These are phyloP conservation scores for Tribolium madens DNA, from an alignment of 1,140 invertebrate genomes.

Conservation along the genomic window DNA sequence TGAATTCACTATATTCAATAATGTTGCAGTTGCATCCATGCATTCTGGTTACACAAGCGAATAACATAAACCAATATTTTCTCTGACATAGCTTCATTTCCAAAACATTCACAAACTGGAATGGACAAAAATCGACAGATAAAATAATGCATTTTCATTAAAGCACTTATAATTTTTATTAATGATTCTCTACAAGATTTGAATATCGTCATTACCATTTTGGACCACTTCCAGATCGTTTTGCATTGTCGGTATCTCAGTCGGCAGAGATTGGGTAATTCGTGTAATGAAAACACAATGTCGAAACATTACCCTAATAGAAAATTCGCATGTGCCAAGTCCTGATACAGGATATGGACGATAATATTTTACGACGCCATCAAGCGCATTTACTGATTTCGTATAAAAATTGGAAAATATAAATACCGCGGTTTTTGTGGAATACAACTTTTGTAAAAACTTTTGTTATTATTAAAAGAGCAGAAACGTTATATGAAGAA, in stretches of 20 bases:
- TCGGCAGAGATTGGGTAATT: constrained; percentile 11
- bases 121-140: background rate
- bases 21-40: constrained; percentile 13
- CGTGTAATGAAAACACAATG: constrained; percentile 20
- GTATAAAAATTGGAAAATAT: constrained; percentile 7
- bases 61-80: background rate
- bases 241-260: constrained; percentile 1
- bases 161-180: background rate
- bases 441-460: background rate
- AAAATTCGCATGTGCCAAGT: constrained; percentile 32
- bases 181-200: background rate
- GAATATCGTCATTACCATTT: background rate
- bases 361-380: constrained; percentile 4
- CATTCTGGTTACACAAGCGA: constrained; percentile 7
- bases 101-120: background rate
- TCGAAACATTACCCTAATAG: constrained; percentile 27
- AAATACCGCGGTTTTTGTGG: background rate
- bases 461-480: background rate
- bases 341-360: constrained; percentile 8
- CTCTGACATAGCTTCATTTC: background rate
- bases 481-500: background rate
- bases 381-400: constrained; percentile 5
- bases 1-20: constrained; percentile 18
- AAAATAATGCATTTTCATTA: too few relatives aligned
- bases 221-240: constrained; percentile 7